A percentile compares a stretch with the other conserved stretches of the same genome.
These are phyloP conservation scores for Hybos culiciformis DNA, from an alignment of 2,888 invertebrate species.

Conservation along the genomic window DNA sequence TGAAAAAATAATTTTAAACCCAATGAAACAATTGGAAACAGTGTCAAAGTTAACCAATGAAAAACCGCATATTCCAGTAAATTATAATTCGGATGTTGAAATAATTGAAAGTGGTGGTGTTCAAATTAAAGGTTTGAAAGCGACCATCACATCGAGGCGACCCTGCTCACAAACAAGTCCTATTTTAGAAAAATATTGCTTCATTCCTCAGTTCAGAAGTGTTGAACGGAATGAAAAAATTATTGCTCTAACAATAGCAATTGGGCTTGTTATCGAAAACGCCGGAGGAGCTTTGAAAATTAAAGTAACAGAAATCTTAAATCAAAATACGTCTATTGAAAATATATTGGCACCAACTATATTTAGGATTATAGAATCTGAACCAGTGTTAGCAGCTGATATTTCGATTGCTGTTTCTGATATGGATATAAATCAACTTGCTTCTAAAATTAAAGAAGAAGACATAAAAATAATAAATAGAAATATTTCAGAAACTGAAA, in stretches of 20 bases:
- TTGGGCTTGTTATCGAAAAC: conserved; percentile 72
- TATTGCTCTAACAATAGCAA: conserved; percentile 51
- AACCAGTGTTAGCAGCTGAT: conserved; percentile 59
- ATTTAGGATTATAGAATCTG: conserved; percentile 50
- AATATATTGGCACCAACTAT: conserved; percentile 47
- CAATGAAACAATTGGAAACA: conserved; percentile 47
- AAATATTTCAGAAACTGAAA: conserved; percentile 43
- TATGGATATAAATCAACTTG: conserved; percentile 39
- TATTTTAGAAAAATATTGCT: conserved; percentile 69
- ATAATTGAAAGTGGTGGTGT: conserved; percentile 71
- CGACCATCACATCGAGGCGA: conserved; percentile 76
- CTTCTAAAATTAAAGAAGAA: conserved; percentile 41
- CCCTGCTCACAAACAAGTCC: conserved; percentile 64
- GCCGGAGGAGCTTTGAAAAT: conserved; percentile 50
- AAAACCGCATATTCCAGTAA: conserved; percentile 38
- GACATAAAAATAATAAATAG: conserved; percentile 51
- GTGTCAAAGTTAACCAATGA: conserved; percentile 19
- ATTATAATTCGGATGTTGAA: conserved; percentile 55
- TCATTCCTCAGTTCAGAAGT: conserved; percentile 58
- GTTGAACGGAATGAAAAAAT: conserved; percentile 42
- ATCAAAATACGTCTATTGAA: conserved; percentile 45
- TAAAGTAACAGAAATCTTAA: conserved; percentile 57
- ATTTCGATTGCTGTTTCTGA: conserved; percentile 42
- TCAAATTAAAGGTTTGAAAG: conserved; percentile 79
- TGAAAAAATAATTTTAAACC: conserved; percentile 69